A percentile compares a stretch with the other conserved stretches of the same genome.
Evolutionary conservation across 2,888 invertebrate species (phyloP).

Genomic region (Neoscelio sp.): DNA sequence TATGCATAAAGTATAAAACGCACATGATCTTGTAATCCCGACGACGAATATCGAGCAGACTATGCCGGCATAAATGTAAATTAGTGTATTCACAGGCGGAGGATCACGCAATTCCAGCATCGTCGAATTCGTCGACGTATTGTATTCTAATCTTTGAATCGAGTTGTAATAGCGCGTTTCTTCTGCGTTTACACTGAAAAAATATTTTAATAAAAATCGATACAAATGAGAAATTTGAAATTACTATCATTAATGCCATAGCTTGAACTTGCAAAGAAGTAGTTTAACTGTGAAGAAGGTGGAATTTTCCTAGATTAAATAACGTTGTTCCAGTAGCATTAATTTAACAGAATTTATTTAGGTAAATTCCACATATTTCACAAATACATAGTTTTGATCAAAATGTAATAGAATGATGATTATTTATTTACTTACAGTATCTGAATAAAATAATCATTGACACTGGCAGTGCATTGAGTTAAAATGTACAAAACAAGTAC

Average conservation of each 20-base stretch:
- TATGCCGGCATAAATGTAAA: conserved; percentile 86
- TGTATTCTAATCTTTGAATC: conserved; percentile 12
- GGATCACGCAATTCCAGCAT: conserved; percentile 13
- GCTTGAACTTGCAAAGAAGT: too few relatives aligned
- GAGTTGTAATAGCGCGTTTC: conserved; percentile 77
- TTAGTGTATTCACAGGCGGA: conserved; percentile 78
- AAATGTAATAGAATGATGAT: background rate
- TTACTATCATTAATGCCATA: conserved; percentile 1
- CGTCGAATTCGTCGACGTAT: conserved; percentile 48
- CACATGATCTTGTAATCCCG: conserved; percentile 83
- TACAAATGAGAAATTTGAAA: background rate
- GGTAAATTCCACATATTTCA: too few relatives aligned
- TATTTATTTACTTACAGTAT: conserved; percentile 73
- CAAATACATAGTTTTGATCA: too few relatives aligned
- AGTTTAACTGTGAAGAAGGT: too few relatives aligned
- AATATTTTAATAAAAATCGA: conserved; percentile 19
- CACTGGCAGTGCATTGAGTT: conserved; percentile 86
- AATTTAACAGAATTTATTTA: too few relatives aligned
- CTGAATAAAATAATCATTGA: conserved; percentile 88
- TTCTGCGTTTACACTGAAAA: conserved; percentile 86
- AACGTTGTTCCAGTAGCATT: too few relatives aligned
- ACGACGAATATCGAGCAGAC: conserved; percentile 81
- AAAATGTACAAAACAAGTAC: conserved; percentile 84
- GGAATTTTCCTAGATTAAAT: too few relatives aligned
- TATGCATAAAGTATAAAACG: conserved; percentile 83